Percentiles rank a stretch among this genome's conserved stretches.
These are phyloP conservation scores for Latrodectus elegans DNA, from an alignment of 2,888 invertebrate species.

Conservation along the genomic window DNA sequence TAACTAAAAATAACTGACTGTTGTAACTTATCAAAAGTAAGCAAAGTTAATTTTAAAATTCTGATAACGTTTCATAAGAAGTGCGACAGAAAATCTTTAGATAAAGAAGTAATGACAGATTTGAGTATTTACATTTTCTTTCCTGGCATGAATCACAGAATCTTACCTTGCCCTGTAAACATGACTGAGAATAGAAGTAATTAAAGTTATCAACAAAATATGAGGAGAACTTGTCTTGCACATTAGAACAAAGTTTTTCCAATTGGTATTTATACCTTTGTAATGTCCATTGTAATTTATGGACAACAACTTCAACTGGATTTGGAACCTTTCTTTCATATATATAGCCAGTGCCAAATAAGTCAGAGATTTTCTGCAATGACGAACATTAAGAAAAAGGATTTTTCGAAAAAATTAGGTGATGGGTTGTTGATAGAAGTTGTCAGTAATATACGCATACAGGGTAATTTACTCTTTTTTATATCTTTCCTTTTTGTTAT, in stretches of 20 bases:
- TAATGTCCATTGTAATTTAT: constrained; percentile 68
- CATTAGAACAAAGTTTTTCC: constrained; percentile 66
- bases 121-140: constrained; percentile 3
- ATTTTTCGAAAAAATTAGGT: constrained; percentile 5
- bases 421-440: neutral
- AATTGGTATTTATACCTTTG: constrained; percentile 65
- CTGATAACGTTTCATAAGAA: no score
- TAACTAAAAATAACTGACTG: no score
- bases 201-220: constrained; percentile 59
- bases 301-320: constrained; percentile 54
- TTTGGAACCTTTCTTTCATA: constrained; percentile 33
- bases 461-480: neutral
- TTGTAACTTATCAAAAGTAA: no score
- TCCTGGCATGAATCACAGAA: neutral
- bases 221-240: constrained; percentile 66
- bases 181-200: constrained; percentile 42
- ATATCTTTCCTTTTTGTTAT: no score
- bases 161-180: constrained; percentile 66
- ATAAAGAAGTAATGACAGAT: neutral
- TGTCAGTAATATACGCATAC: neutral
- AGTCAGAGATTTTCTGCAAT: constrained; percentile 57
- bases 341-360: constrained; percentile 52
- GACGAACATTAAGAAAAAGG: constrained; percentile 40
- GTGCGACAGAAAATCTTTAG: no score
- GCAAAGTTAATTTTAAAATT: no score